These are phyloP conservation scores for Centruroides sculpturatus DNA, from an alignment of 1,140 invertebrate genomes.

Conservation along the genomic window DNA sequence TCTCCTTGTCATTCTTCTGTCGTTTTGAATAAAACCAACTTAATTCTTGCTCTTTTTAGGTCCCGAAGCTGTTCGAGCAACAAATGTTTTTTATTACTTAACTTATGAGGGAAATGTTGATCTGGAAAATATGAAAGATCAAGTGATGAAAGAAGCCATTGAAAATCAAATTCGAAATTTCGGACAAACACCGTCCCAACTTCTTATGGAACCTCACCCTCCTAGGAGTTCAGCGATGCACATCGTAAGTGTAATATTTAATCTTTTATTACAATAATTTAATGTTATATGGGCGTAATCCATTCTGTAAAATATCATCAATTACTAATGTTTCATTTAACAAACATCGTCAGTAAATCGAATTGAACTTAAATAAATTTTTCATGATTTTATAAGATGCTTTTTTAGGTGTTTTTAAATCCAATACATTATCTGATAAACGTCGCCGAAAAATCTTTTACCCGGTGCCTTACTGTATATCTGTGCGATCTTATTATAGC, in stretches of 20 bases:
- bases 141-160: slow-evolving; percentile 82
- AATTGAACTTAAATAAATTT: no score
- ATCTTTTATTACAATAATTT: no score
- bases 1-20: neutral
- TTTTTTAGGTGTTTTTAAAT: no score
- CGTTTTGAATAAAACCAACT: neutral
- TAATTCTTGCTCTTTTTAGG: slow-evolving; percentile 37
- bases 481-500: no score
- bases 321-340: no score
- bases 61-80: slow-evolving; percentile 89
- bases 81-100: slow-evolving; percentile 98
- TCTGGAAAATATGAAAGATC: slow-evolving; percentile 75
- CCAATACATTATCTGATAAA: no score
- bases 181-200: slow-evolving; percentile 94
- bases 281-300: no score
- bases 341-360: no score
- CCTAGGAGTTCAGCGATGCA: slow-evolving; percentile 96
- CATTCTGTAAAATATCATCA: no score
- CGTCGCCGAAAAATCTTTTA: no score
- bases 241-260: slow-evolving; percentile 47
- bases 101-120: slow-evolving; percentile 98
- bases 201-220: slow-evolving; percentile 94
- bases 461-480: no score
- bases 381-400: no score
- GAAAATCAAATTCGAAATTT: slow-evolving; percentile 97